Evolutionary conservation across 1,140 invertebrate species (phyloP).

Genomic region (Zaprionus lachaisei): DNA sequence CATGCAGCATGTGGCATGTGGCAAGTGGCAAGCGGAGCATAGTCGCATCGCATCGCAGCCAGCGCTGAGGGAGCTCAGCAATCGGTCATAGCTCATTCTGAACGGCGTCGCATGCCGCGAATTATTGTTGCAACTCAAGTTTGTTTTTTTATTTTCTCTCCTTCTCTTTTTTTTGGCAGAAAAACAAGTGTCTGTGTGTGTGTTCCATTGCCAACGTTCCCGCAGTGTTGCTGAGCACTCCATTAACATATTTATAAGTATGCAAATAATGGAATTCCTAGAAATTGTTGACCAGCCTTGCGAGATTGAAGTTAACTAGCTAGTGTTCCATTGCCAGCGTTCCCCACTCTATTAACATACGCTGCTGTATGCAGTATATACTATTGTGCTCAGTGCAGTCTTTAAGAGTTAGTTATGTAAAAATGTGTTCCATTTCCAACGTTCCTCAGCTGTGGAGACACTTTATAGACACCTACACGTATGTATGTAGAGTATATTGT

Average conservation of each 20-base stretch:
- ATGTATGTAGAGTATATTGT: too few species aligned
- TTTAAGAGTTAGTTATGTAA: not conserved
- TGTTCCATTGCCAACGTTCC: not conserved
- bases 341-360: not conserved
- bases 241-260: constrained; percentile 6
- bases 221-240: not conserved
- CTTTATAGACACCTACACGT: too few species aligned
- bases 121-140: constrained; percentile 1
- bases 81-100: constrained; percentile 35
- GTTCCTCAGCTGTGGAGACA: too few species aligned
- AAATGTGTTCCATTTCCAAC: not conserved
- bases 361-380: too few species aligned
- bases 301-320: not conserved
- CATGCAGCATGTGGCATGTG: constrained; percentile 19
- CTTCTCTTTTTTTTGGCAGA: not conserved
- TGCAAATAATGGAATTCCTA: not conserved
- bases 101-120: constrained; percentile 15
- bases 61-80: not conserved
- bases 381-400: not conserved
- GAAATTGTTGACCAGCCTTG: not conserved
- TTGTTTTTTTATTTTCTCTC: not conserved
- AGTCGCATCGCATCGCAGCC: not conserved
- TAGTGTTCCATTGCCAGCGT: not conserved
- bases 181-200: not conserved
- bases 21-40: constrained; percentile 5